phyloP scores from a whole-genome alignment of 2,797 vertebrate genomes.

The Nannoperca australis region DNA sequence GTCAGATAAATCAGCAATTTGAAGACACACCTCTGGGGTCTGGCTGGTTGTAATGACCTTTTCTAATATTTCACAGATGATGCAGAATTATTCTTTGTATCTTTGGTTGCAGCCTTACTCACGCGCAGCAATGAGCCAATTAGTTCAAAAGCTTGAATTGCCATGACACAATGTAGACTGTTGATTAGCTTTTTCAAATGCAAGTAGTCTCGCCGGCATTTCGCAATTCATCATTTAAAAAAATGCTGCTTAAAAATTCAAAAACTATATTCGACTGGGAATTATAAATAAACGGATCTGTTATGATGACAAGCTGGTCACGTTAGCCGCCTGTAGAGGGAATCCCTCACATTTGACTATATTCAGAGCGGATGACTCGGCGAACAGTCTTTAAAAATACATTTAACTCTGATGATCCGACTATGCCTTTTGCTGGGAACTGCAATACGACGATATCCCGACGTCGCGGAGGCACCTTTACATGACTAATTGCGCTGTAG shows the following conservation, averaged over 20 bases:
- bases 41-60: neutral
- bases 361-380: too few species aligned
- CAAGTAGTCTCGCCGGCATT: neutral
- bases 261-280: neutral
- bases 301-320: neutral
- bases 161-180: neutral
- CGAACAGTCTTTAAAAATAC: conserved; percentile 2
- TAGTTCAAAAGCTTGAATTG: neutral
- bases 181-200: neutral
- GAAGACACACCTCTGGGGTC: neutral
- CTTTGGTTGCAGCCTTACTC: neutral
- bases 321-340: neutral
- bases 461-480: conserved; percentile 18
- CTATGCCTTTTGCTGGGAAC: neutral
- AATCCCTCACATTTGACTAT: too few species aligned
- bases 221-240: neutral
- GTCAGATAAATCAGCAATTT: neutral
- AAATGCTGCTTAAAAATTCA: neutral
- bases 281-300: neutral
- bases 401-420: neutral
- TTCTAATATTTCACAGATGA: neutral
- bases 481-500: neutral
- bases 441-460: neutral
- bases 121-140: neutral
- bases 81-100: neutral